phyloP scores from a whole-genome alignment of 2,113 vertebrate species.

The Geococcyx californianus region DNA sequence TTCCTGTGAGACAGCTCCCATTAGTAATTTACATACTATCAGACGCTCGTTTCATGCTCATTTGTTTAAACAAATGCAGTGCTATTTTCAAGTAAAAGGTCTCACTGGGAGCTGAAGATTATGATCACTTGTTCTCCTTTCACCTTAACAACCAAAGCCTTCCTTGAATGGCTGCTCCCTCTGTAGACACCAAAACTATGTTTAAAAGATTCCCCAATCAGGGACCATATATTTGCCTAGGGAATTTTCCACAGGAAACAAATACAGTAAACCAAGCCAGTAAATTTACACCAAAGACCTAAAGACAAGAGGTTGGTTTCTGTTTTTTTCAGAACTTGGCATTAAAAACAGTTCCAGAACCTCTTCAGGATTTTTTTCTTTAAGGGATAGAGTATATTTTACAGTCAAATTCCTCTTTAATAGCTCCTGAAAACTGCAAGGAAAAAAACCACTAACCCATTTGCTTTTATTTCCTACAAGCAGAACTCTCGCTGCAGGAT shows the following conservation, averaged over 20 bases:
- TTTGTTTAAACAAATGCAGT: constrained; percentile 21
- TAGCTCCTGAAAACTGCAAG: not conserved
- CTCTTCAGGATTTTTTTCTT: not conserved
- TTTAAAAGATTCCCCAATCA: not conserved
- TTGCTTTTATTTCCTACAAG: constrained; percentile 19
- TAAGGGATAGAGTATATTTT: not conserved
- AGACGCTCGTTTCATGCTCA: not conserved
- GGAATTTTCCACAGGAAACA: not conserved
- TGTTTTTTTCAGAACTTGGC: not conserved
- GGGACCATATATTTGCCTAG: not conserved
- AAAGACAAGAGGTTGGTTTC: not conserved
- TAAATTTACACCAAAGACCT: not conserved
- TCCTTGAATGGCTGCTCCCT: not conserved
- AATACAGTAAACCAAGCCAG: not conserved
- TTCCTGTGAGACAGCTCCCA: not conserved
- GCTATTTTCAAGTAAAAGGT: not conserved
- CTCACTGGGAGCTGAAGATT: not conserved
- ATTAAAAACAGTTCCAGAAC: not conserved
- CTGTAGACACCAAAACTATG: not conserved
- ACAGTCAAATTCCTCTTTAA: not conserved
- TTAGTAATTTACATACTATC: not conserved
- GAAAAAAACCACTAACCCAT: not conserved
- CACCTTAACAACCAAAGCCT: not conserved
- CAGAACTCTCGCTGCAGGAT: not conserved
- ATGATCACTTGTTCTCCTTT: not conserved